Base-by-base conservation (phyloP, 2,113 vertebrate genomes). In the Charina bottae region DNA sequence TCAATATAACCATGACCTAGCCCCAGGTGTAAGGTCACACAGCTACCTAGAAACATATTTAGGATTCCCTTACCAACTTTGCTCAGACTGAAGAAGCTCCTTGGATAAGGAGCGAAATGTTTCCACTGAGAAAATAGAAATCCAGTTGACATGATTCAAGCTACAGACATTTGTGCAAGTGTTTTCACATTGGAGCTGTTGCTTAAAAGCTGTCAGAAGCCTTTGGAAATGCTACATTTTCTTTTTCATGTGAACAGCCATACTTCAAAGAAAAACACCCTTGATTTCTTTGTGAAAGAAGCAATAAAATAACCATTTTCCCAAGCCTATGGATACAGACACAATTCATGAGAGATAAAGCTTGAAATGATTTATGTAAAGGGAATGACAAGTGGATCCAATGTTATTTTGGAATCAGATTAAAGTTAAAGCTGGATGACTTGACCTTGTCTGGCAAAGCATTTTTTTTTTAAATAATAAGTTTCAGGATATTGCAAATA, bases 301-400 rank as follows among this genome's bases (percentile, higher is more conserved):
- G 56, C 49, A 0, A 0, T 91, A 92, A 88, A 94, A 92, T 60
- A 21, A 4, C 9, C 59, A 84, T 89, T 6, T 72, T 84, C 68
- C 49, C 33, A 91, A 91, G 88, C 2, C 62, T 86, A 62, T 85
- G 95, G 83, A 94, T 60, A 90, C 87, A 94, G 83, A 84, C 28
- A 33, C 72, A 96, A 95, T 93, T 86, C 90, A 93, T 1, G 93
- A n/a, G 13, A 89, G 15, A 88, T 88, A 72, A 94, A 96, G 92
- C 10, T 94, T 95, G 89, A 94, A 95, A 94, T 28, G 85, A 92
- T 21, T 33, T 86, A 54, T 53, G 13, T 88, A 92, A 93, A 94
- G 23, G 94, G 54, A 84, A 92, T 33, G 9, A 11, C 28, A 94
- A 94, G 72, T 87, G 6, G 86, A 86, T 58, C 93, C 56, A 92